A percentile compares a stretch with the other conserved stretches of the same genome.
phyloP scores from a whole-genome alignment of 2,113 vertebrate genomes.

The Genyomyrus donnyi region DNA sequence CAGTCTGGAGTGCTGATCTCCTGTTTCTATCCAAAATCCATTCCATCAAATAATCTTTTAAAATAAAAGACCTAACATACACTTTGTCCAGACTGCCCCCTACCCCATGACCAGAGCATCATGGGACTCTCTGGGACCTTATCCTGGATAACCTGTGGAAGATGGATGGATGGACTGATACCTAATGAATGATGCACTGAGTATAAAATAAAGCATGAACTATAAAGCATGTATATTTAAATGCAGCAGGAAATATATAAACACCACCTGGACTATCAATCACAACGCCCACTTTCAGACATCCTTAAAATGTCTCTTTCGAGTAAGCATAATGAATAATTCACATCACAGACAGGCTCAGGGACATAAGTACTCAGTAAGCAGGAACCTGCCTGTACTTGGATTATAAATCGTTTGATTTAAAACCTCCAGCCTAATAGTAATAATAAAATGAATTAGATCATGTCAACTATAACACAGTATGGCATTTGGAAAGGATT shows the following conservation, averaged over 20 bases:
- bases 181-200: background rate
- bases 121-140: background rate
- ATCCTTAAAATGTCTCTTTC: constrained; percentile 4
- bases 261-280: background rate
- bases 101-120: background rate
- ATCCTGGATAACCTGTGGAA: background rate
- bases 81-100: background rate
- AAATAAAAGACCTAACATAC: background rate
- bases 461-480: background rate
- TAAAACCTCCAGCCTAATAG: background rate
- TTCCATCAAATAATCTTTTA: background rate
- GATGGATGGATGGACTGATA: background rate
- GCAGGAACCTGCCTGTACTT: background rate
- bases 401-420: constrained; percentile 2
- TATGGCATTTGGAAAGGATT: background rate
- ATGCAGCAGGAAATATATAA: background rate
- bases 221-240: background rate
- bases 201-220: background rate
- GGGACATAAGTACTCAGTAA: background rate
- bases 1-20: background rate
- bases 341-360: background rate
- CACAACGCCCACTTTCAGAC: background rate
- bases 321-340: background rate
- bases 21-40: background rate
- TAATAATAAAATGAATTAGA: background rate